These are phyloP conservation scores for Sebastolobus alascanus DNA, from an alignment of 2,797 vertebrate species.

Conservation along the genomic window DNA sequence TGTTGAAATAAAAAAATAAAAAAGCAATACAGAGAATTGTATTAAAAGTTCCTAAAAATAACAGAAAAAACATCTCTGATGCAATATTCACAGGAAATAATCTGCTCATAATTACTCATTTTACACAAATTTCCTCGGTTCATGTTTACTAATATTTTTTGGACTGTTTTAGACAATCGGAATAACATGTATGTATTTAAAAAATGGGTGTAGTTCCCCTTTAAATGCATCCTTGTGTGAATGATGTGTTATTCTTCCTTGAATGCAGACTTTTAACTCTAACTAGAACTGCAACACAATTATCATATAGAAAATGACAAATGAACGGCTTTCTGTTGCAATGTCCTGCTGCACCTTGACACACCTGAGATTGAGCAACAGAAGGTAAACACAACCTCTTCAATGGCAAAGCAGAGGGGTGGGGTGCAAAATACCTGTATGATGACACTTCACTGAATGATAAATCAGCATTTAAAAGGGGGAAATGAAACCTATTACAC, in stretches of 20 bases:
- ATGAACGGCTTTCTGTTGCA: conserved; percentile 33
- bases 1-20: too few species aligned
- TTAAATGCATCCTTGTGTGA: background rate
- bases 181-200: too few species aligned
- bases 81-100: too few species aligned
- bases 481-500: background rate
- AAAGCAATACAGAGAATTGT: too few species aligned
- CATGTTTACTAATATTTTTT: too few species aligned
- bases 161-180: too few species aligned
- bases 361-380: conserved; percentile 69
- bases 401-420: conserved; percentile 21
- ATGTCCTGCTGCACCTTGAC: conserved; percentile 56
- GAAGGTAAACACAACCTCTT: conserved; percentile 28
- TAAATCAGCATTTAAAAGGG: background rate
- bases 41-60: too few species aligned
- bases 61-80: too few species aligned
- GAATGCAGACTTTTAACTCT: background rate
- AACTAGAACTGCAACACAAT: background rate
- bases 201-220: too few species aligned
- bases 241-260: background rate
- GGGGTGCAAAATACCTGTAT: conserved; percentile 33
- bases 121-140: too few species aligned
- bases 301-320: background rate
- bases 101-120: too few species aligned
- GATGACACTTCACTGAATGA: conserved; percentile 20